Conservation (phyloP, 2,797 vertebrate genomes). For the Fringilla coelebs region DNA sequence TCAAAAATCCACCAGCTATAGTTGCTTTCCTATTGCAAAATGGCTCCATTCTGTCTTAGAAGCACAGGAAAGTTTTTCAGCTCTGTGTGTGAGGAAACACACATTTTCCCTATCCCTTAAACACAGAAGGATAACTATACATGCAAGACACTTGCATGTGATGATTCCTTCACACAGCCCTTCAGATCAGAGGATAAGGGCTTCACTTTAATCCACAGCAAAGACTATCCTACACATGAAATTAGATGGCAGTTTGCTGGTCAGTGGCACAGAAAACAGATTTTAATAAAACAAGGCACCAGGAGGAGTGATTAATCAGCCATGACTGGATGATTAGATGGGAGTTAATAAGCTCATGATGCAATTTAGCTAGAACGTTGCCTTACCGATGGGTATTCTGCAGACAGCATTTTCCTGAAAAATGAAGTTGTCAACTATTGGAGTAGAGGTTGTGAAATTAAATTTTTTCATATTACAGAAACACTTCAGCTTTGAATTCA, state of each 20-base stretch:
- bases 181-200: neutral
- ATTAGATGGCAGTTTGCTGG: conserved; percentile 27
- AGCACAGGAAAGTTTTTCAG: neutral
- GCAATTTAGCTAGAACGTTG: neutral
- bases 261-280: conserved; percentile 3
- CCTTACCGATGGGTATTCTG: neutral
- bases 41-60: neutral
- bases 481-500: neutral
- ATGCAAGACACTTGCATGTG: neutral
- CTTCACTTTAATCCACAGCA: neutral
- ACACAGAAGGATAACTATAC: neutral
- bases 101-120: neutral
- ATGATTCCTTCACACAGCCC: neutral
- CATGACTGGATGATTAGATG: conserved; percentile 52
- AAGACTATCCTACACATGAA: neutral
- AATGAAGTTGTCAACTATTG: conserved; percentile 39
- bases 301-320: conserved; percentile 47
- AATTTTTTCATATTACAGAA: neutral
- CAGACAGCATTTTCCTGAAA: conserved; percentile 10
- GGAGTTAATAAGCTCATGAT: conserved; percentile 51
- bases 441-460: neutral
- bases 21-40: neutral
- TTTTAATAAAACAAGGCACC: conserved; percentile 47
- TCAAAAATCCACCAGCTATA: neutral
- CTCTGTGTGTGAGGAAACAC: neutral